A percentile compares a stretch with the other conserved stretches of the same genome.
These are phyloP conservation scores for Ophonus ardosiacus DNA, from an alignment of 2,888 invertebrate species.

Conservation along the genomic window DNA sequence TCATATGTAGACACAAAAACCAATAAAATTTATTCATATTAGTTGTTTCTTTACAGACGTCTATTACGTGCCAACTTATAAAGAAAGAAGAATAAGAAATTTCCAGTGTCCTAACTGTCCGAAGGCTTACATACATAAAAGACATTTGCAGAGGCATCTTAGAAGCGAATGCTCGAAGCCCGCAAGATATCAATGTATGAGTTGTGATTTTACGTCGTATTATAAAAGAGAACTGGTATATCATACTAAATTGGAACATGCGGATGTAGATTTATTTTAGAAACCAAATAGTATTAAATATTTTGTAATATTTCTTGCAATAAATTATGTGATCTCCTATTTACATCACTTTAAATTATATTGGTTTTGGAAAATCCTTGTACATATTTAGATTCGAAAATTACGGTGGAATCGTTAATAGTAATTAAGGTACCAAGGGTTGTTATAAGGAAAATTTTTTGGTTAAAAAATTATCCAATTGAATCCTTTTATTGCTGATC, in stretches of 20 bases:
- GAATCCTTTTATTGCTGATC: too few species aligned
- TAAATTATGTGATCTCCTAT: neutral
- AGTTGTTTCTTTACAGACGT: conserved; percentile 9
- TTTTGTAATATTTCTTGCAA: neutral
- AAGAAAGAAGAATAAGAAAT: conserved; percentile 45
- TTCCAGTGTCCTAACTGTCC: conserved; percentile 70
- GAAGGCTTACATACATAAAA: conserved; percentile 72
- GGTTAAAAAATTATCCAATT: too few species aligned
- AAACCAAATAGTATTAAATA: too few species aligned
- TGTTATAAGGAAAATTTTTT: too few species aligned
- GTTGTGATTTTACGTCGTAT: conserved; percentile 70
- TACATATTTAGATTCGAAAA: too few species aligned
- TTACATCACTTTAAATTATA: too few species aligned
- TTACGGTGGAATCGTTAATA: too few species aligned
- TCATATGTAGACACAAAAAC: neutral
- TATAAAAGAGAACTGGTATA: conserved; percentile 49
- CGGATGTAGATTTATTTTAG: neutral
- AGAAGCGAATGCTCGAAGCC: conserved; percentile 72
- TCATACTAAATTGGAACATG: conserved; percentile 42
- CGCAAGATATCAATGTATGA: conserved; percentile 73
- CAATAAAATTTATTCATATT: conserved; percentile 22
- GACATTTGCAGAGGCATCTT: conserved; percentile 72
- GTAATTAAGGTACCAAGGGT: too few species aligned
- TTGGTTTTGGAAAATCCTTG: too few species aligned
- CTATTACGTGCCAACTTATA: conserved; percentile 8